Conservation (phyloP, 2,888 invertebrate species). For the Drosophila mimetica region DNA sequence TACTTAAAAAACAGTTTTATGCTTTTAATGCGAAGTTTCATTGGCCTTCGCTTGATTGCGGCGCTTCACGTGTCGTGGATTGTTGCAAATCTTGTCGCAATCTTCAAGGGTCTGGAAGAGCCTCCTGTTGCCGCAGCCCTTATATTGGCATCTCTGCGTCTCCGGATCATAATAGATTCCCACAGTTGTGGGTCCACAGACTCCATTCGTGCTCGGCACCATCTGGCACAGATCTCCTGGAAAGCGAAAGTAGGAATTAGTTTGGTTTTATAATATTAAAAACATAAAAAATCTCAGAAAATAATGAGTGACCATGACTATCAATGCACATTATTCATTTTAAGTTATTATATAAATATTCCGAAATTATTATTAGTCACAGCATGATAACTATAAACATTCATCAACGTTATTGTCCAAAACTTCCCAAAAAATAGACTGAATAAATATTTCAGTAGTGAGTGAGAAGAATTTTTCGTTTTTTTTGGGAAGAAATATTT, state of each 20-base stretch:
- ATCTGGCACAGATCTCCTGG: conserved; percentile 80
- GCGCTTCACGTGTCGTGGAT: conserved; percentile 66
- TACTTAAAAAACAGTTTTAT: too few species aligned
- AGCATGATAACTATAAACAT: too few species aligned
- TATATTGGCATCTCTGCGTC: conserved; percentile 79
- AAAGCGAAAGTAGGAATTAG: not conserved
- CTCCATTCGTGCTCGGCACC: conserved; percentile 76
- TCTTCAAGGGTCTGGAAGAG: conserved; percentile 78
- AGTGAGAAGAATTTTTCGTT: too few species aligned
- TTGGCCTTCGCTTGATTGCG: conserved; percentile 57
- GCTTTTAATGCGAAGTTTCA: conserved; percentile 63
- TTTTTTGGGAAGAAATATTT: too few species aligned
- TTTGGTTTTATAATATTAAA: not conserved
- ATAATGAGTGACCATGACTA: too few species aligned
- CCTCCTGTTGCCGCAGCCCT: conserved; percentile 80
- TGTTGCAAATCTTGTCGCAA: conserved; percentile 82
- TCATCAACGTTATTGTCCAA: too few species aligned
- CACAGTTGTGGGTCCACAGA: conserved; percentile 78
- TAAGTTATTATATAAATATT: too few species aligned
- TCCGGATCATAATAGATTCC: conserved; percentile 81
- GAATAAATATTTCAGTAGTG: too few species aligned
- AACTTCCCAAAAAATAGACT: too few species aligned
- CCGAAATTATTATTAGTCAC: too few species aligned
- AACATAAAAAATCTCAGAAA: too few species aligned
- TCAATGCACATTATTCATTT: too few species aligned